phyloP scores from a whole-genome alignment of 2,888 invertebrate species.

The Platycheirus albimanus region DNA sequence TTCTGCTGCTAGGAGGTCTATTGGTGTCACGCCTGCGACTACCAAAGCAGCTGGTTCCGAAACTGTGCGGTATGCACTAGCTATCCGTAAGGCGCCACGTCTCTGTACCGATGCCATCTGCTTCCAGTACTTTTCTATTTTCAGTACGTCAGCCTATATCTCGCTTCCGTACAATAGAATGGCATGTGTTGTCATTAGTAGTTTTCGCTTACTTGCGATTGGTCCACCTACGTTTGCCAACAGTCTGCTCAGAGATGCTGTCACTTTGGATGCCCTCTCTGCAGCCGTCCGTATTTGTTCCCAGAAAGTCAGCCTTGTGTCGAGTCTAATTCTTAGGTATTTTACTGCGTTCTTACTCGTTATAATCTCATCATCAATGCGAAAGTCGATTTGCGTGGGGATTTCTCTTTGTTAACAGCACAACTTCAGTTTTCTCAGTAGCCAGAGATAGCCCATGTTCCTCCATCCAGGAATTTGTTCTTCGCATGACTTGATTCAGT shows the following conservation, averaged over 20 bases:
- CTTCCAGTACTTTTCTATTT: neutral
- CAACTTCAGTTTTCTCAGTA: no score
- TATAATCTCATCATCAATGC: no score
- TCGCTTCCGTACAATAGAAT: neutral
- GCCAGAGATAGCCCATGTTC: neutral
- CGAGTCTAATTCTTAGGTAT: neutral
- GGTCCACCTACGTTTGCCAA: conserved; percentile 75
- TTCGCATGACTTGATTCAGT: conserved; percentile 40
- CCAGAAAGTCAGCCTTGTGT: neutral
- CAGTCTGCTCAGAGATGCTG: conserved; percentile 21
- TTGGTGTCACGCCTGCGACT: no score
- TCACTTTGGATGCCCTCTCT: no score
- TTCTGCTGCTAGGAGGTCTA: no score
- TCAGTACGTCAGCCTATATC: neutral
- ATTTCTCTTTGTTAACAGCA: no score
- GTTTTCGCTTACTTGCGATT: conserved; percentile 24
- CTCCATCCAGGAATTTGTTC: neutral
- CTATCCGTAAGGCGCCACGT: neutral
- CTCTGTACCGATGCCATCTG: neutral
- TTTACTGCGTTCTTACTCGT: no score
- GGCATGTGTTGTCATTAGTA: neutral
- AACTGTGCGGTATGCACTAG: conserved; percentile 2
- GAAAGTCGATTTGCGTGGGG: no score
- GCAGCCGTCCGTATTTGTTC: no score
- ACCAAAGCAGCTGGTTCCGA: conserved; percentile 1